phyloP scores from a whole-genome alignment of 1,140 invertebrate genomes.

The Wasmannia auropunctata region DNA sequence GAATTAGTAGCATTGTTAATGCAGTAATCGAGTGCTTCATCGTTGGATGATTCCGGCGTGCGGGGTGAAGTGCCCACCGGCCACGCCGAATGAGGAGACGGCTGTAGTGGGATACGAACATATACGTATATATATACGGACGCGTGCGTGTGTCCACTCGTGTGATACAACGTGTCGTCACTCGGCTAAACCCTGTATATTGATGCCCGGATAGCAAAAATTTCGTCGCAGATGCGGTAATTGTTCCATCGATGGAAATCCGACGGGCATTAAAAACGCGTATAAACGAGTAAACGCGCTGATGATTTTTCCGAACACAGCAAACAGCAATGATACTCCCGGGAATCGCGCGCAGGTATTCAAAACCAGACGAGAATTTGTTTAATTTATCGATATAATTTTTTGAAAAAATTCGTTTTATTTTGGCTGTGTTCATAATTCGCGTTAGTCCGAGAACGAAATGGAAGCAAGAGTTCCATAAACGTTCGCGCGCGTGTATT shows the following conservation, averaged over 20 bases:
- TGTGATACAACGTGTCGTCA: slow-evolving; percentile 81
- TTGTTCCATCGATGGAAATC: slow-evolving; percentile 62
- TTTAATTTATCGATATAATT: neutral
- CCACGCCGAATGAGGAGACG: slow-evolving; percentile 72
- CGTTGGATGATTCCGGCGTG: slow-evolving; percentile 80
- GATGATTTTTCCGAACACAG: slow-evolving; percentile 11
- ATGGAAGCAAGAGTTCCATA: slow-evolving; percentile 37
- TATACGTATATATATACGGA: neutral
- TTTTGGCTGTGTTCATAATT: slow-evolving; percentile 27
- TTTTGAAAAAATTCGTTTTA: neutral
- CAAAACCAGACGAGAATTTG: neutral
- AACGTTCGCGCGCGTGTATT: slow-evolving; percentile 60
- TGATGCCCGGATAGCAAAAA: slow-evolving; percentile 54
- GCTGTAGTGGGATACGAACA: slow-evolving; percentile 42
- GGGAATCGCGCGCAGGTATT: neutral
- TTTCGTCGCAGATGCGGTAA: slow-evolving; percentile 55
- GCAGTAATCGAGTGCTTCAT: slow-evolving; percentile 83
- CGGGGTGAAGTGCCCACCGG: slow-evolving; percentile 1
- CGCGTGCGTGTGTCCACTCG: slow-evolving; percentile 55
- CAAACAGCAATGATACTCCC: neutral
- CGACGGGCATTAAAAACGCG: slow-evolving; percentile 33
- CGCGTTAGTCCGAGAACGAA: slow-evolving; percentile 15
- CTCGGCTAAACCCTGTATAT: slow-evolving; percentile 71
- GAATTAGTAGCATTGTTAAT: slow-evolving; percentile 83
- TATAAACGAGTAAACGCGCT: neutral